Base-by-base conservation (phyloP, 2,113 vertebrate genomes). In the Equus przewalskii region DNA sequence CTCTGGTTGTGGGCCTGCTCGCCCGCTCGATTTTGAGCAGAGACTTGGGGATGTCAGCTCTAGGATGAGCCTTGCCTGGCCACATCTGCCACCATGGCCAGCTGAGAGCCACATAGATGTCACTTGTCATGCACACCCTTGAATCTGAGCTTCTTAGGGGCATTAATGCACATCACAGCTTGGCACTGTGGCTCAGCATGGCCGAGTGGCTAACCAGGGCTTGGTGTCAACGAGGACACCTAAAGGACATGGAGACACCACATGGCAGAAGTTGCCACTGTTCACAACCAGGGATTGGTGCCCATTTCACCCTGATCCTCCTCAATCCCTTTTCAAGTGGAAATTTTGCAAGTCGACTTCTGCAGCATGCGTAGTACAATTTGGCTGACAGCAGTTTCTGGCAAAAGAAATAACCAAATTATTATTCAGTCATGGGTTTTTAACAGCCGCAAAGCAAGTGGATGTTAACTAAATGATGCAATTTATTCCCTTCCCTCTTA, bases 391-490 rank as follows among this genome's bases (percentile, higher is more conserved):
- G 98, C 98, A 98, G 98, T 99, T 99, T 98, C 99, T 99, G 99
- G 99, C 99, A 99, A 99, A 98, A 98, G 98, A 98, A 99, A 99
- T 99, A 99, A 99, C 98, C 99, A 99, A 99, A 99, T 99, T 99
- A 99, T 99, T 99, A 99, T 99, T 99, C 99, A 99, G 99, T 99
- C 99, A 99, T 99, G 99, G 99, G 99, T 99, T 99, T 99, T 99
- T 99, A 99, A 99, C 99, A 98, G 99, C 99, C 99, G 98, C 99
- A 99, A 98, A 99, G 99, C 99, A 99, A 99, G 99, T 99, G 99
- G 99, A 99, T 99, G 99, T 99, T 99, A 99, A 99, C 99, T 99
- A 99, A 99, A 99, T 99, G 99, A 99, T 99, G 99, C 99, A 99
- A 99, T 99, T 99, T 99, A 99, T 99, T 99, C 99, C 99, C 99